These are phyloP conservation scores for Drosophila algonquin DNA, from an alignment of 2,888 invertebrate genomes.

Conservation along the genomic window DNA sequence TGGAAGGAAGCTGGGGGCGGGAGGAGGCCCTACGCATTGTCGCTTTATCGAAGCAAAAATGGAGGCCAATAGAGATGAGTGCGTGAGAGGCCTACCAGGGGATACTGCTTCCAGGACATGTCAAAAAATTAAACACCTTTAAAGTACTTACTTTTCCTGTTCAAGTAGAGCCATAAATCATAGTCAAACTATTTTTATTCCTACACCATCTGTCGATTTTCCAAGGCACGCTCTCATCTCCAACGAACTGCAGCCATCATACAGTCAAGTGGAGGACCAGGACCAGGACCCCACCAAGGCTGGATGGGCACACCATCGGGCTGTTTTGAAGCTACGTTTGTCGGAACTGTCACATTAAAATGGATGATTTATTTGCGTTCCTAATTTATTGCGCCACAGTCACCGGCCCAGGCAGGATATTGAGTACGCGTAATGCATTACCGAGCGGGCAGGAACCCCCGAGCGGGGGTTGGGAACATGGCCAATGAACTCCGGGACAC, in stretches of 20 bases:
- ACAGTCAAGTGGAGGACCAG: slow-evolving; percentile 32
- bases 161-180: background rate
- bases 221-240: slow-evolving; percentile 24
- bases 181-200: background rate
- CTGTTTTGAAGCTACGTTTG: slow-evolving; percentile 59
- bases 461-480: slow-evolving; percentile 4
- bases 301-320: slow-evolving; percentile 4
- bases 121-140: background rate
- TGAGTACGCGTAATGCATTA: slow-evolving; percentile 79
- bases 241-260: background rate
- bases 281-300: background rate
- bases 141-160: background rate
- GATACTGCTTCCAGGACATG: background rate
- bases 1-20: background rate
- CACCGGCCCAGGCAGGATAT: slow-evolving; percentile 64
- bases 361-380: slow-evolving; percentile 80
- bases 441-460: slow-evolving; percentile 37
- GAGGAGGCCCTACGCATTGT: background rate
- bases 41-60: background rate
- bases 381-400: slow-evolving; percentile 76
- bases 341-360: slow-evolving; percentile 82
- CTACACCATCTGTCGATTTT: background rate
- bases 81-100: background rate
- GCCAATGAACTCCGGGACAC: slow-evolving; percentile 56
- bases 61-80: background rate